Evolutionary conservation across 2,113 vertebrate genomes (phyloP), one percentile per base, ranked within the genome.

Genomic region (Platysteira castanea): DNA sequence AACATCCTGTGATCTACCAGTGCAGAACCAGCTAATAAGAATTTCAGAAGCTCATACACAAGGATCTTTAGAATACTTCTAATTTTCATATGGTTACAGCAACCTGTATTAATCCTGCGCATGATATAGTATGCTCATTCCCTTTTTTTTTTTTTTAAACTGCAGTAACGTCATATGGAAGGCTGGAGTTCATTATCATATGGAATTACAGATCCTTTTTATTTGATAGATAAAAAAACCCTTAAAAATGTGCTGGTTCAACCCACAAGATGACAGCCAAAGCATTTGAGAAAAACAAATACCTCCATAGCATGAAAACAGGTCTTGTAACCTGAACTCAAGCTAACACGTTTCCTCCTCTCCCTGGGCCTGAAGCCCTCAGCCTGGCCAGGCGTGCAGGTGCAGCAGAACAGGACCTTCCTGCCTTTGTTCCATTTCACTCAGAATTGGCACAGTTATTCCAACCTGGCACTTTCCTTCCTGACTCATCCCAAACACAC

Each of bases 401-500:
- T 96, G 88, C 94, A 74, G 78, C 42, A 90, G 94, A 92, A 93
- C 96, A 93, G 73, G 80, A 89, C 93, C 93, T 95, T 93, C 95
- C 93, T 95, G 95, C 69, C 27, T 90, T 94, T 97, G 95, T 96
- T 95, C 84, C 65, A 67, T 74, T 95, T 88, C 27, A 18, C 76
- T 95, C 64, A 31, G 52, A 90, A 92, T 84, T 92, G 95, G 93
- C 91, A 95, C 30, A 77, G 73, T 67, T 93, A 77, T 61, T 64
- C 80, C 69, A 86, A 89, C 87, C 91, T 92, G 95, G 89, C 93
- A 92, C 84, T 84, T 93, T 78, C 86, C 65, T 93, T 92, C 93
- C 94, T 96, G 94, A 96, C 95, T 97, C 96, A 97, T 95, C 93
- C 76, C 89, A 67, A 92, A 95, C 73, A 89, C 71, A 92, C 60